Conservation (phyloP, 2,113 vertebrate genomes). For the Eurypyga helias region DNA sequence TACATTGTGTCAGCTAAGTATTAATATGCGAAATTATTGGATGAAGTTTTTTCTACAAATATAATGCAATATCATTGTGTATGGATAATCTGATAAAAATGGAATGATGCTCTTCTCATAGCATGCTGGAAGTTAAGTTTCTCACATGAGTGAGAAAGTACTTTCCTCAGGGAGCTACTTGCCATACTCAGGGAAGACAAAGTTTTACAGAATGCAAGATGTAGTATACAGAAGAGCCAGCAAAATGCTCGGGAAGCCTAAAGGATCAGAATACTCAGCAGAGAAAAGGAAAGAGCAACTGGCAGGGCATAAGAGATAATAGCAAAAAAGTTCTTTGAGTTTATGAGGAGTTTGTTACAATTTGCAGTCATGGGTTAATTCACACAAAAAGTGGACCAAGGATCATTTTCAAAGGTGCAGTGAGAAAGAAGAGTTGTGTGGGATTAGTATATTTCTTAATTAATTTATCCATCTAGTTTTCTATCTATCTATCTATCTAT, state of each 20-base stretch:
- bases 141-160: neutral
- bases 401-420: neutral
- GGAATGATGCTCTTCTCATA: rapidly evolving
- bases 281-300: neutral
- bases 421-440: neutral
- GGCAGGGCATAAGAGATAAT: neutral
- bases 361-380: neutral
- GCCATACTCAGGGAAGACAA: neutral
- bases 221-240: neutral
- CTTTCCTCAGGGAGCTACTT: neutral
- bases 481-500: no score
- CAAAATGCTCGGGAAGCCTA: neutral
- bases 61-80: neutral
- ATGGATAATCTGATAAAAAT: neutral
- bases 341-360: neutral
- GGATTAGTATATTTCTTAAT: no score
- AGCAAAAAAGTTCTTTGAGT: neutral
- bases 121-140: neutral
- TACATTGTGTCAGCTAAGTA: neutral
- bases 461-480: no score
- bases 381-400: neutral
- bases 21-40: neutral
- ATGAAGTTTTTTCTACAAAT: neutral
- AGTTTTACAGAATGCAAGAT: neutral
- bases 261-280: neutral